Evolutionary conservation across 2,888 invertebrate species (phyloP).

Genomic region (Meta bourneti): DNA sequence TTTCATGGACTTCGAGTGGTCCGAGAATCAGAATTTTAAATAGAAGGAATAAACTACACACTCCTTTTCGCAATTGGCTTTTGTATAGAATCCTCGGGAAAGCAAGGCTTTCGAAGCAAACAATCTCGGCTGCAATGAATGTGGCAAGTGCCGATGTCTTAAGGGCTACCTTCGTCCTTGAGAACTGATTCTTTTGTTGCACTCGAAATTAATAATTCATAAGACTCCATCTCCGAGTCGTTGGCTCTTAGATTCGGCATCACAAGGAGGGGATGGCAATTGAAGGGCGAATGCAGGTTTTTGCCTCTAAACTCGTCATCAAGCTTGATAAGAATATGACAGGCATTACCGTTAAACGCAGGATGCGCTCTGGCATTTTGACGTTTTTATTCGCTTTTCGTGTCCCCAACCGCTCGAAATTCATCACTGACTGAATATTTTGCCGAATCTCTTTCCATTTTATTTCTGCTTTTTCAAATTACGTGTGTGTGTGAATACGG

Average conservation of each 20-base stretch:
- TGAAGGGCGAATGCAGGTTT: slow-evolving; percentile 31
- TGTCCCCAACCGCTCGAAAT: slow-evolving; percentile 24
- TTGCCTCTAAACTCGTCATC: slow-evolving; percentile 21
- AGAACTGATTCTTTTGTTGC: slow-evolving; percentile 35
- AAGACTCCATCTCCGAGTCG: slow-evolving; percentile 24
- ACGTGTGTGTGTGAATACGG: not conserved
- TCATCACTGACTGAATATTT: slow-evolving; percentile 51
- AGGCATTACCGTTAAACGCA: slow-evolving; percentile 42
- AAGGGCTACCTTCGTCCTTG: slow-evolving; percentile 37
- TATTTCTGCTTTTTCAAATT: slow-evolving; percentile 4
- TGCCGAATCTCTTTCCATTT: not conserved
- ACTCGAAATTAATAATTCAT: slow-evolving; percentile 64
- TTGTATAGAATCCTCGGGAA: too few relatives aligned
- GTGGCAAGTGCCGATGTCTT: not conserved
- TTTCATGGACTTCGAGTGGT: too few relatives aligned
- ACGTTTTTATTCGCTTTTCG: slow-evolving; percentile 54
- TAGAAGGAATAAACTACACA: too few relatives aligned
- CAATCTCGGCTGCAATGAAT: not conserved
- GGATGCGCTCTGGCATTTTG: slow-evolving; percentile 28
- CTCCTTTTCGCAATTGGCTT: too few relatives aligned
- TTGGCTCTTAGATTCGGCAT: slow-evolving; percentile 15
- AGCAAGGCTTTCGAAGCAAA: not conserved
- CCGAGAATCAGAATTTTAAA: too few relatives aligned
- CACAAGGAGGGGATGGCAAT: not conserved
- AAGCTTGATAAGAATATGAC: slow-evolving; percentile 27